Evolutionary conservation across 2,797 vertebrate species (phyloP).

Genomic region (Hozukius guyotensis): DNA sequence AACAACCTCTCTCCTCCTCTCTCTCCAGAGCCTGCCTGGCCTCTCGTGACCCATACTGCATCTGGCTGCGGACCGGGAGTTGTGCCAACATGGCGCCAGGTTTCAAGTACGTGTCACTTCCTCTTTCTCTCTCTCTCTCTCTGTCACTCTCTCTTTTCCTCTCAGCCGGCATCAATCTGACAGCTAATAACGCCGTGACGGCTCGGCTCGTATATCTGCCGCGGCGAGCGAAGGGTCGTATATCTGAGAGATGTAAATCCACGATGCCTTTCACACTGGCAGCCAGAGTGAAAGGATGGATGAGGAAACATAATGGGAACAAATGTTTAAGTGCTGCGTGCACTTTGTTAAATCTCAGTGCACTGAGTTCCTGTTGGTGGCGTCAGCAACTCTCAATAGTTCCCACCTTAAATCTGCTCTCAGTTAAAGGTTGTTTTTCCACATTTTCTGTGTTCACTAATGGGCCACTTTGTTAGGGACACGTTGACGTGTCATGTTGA

Average conservation of each 20-base stretch:
- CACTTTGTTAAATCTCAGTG: constrained; percentile 19
- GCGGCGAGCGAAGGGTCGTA: neutral
- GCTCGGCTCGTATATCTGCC: constrained; percentile 15
- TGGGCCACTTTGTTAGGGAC: neutral
- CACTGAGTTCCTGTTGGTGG: neutral
- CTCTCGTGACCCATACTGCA: constrained; percentile 90
- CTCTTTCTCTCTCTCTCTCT: neutral
- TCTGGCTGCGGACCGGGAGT: constrained; percentile 85
- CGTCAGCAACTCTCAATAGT: neutral
- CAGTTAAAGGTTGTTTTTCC: neutral
- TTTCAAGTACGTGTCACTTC: constrained; percentile 79
- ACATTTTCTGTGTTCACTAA: neutral
- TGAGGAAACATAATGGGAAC: constrained; percentile 9
- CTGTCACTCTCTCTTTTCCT: neutral
- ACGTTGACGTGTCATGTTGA: neutral
- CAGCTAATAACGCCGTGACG: constrained; percentile 15
- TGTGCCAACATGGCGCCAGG: constrained; percentile 82
- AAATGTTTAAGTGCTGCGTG: constrained; percentile 12
- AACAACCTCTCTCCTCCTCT: neutral
- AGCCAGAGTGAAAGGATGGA: constrained; percentile 16
- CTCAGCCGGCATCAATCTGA: constrained; percentile 14
- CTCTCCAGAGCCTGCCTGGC: constrained; percentile 85
- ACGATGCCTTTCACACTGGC: constrained; percentile 1
- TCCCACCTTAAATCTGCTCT: neutral
- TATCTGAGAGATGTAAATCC: constrained; percentile 43